Evolutionary conservation across 1,140 invertebrate species (phyloP).

Genomic region (Mercenaria mercenaria): DNA sequence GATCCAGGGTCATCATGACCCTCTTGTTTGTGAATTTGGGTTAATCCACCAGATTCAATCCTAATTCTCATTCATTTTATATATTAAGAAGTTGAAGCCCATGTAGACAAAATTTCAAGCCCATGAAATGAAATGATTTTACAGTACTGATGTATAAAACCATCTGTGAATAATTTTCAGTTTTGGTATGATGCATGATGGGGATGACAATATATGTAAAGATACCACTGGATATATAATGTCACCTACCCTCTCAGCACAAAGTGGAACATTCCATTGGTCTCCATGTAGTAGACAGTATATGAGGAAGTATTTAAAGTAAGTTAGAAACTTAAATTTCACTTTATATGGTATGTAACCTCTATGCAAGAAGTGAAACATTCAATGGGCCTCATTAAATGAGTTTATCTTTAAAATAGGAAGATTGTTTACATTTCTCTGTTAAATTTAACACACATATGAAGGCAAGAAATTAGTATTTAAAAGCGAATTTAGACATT

Average conservation of each 20-base stretch:
- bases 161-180: conserved; percentile 87
- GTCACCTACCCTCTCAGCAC: conserved; percentile 77
- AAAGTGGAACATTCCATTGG: conserved; percentile 88
- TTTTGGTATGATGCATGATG: conserved; percentile 95
- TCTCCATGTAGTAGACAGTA: conserved; percentile 93
- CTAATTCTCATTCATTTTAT: too few species aligned
- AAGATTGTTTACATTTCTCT: too few species aligned
- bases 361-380: conserved; percentile 71
- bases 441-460: too few species aligned
- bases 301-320: conserved; percentile 78
- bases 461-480: too few species aligned
- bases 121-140: not conserved
- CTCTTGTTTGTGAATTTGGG: too few species aligned
- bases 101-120: not conserved
- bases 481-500: too few species aligned
- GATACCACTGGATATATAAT: conserved; percentile 89
- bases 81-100: not conserved
- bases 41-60: too few species aligned
- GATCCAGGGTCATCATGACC: too few species aligned
- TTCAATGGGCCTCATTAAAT: conserved; percentile 93
- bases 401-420: too few species aligned
- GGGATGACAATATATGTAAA: conserved; percentile 93
- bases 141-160: too few species aligned
- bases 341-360: conserved; percentile 86
- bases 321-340: conserved; percentile 73